Base-by-base conservation (phyloP, 2,113 vertebrate genomes). In the Sialia sialis region DNA sequence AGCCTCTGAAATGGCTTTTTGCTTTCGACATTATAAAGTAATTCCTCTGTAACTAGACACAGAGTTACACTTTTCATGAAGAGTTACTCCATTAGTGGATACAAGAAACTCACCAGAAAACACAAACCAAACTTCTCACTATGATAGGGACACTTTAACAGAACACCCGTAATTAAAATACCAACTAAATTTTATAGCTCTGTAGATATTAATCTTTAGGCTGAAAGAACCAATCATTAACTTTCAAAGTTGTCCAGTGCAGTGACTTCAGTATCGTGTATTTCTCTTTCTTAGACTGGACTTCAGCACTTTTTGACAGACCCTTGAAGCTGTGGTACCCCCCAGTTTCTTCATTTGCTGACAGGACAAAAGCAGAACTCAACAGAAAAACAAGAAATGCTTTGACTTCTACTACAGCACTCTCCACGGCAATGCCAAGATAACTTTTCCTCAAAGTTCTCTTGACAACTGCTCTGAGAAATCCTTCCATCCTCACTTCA, bases 191-290 rank as follows among this genome's bases (percentile, higher is more conserved):
- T 76, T 83, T 90, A 77, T 26, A 91, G 81, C 16, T 52, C 26
- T 73, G 55, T 39, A 87, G 75, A 90, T 94, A 90, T 38, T 67
- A 69, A 94, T 90, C 79, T 95, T 76, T 56, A 91, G 67, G 82
- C 55, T 77, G 67, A 84, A 90, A 48, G 55, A 80, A 91, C 51
- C 70, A 93, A 84, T 89, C 67, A 95, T 95, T 96, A 94, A 95
- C 81, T 74, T 87, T 34, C 18, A 13, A 63, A 92, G 55, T 10
- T 66, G 58, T 22, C 73, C 36, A 76, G 59, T 11, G 52, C 55
- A 77, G 16, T 67, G 39, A 83, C 13, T 84, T 74, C 10, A 59
- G 19, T 34, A 10, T 20, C 7, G 9, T 13, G 2, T 27, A 16
- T n/a, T 62, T 39, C 49, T 60, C 18, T 36, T 62, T 36, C 46